phyloP scores from a whole-genome alignment of 2,888 invertebrate species.

The Hydraecia micacea region DNA sequence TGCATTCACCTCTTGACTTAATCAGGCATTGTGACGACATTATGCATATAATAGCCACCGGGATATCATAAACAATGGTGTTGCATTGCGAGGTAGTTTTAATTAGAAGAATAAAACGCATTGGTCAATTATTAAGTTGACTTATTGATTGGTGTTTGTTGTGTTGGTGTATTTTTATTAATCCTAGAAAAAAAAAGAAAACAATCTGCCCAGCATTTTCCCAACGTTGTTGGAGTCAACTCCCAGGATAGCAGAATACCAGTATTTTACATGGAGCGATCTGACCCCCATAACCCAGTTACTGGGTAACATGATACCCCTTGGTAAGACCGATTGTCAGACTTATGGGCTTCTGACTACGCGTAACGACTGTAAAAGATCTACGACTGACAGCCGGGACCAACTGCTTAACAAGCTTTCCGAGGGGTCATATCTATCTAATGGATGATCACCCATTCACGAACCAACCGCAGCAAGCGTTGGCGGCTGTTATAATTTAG shows the following conservation, averaged over 20 bases:
- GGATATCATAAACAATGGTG: conserved; percentile 75
- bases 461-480: too few species aligned
- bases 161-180: conserved; percentile 6
- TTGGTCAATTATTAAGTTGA: conserved; percentile 31
- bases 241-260: background rate
- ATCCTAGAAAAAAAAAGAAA: background rate
- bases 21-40: conserved; percentile 78
- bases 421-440: too few species aligned
- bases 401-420: too few species aligned
- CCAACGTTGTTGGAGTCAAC: background rate
- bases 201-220: background rate
- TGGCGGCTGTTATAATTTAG: too few species aligned
- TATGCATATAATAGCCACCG: conserved; percentile 67
- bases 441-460: too few species aligned
- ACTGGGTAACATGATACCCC: too few species aligned
- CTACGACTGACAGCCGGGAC: too few species aligned
- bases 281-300: background rate
- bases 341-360: too few species aligned
- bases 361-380: too few species aligned
- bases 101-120: conserved; percentile 58
- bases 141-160: conserved; percentile 37
- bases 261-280: background rate
- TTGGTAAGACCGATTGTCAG: too few species aligned
- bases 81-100: conserved; percentile 67
- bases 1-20: conserved; percentile 72